Conservation (phyloP, 2,113 vertebrate genomes). For the Dipodomys ordii region DNA sequence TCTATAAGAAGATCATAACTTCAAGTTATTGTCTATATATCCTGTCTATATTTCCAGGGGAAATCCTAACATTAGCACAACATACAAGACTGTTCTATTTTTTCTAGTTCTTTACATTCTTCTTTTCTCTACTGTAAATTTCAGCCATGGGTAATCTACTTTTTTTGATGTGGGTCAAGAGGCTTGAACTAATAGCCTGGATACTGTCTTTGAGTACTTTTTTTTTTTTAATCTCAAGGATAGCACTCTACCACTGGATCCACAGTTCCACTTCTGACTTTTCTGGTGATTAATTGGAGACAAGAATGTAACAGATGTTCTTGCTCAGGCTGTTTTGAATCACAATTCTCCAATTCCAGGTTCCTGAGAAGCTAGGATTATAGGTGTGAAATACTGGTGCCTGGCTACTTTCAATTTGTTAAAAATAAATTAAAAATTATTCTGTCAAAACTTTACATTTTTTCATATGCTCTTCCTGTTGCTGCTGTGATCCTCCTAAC, state of each 20-base stretch:
- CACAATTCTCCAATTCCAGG: too few relatives aligned
- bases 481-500: background rate
- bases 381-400: too few relatives aligned
- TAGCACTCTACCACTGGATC: too few relatives aligned
- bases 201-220: too few relatives aligned
- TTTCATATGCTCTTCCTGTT: background rate
- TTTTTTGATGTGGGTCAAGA: too few relatives aligned
- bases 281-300: too few relatives aligned
- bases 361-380: too few relatives aligned
- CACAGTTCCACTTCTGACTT: too few relatives aligned
- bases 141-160: background rate
- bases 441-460: background rate
- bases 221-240: too few relatives aligned
- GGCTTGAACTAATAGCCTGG: too few relatives aligned
- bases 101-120: background rate
- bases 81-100: background rate
- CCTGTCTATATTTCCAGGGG: background rate
- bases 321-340: too few relatives aligned
- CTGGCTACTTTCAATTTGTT: background rate
- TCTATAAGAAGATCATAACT: background rate
- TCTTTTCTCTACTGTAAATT: background rate
- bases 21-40: conserved; percentile 11
- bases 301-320: too few relatives aligned
- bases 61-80: background rate
- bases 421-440: background rate